phyloP scores from a whole-genome alignment of 2,888 invertebrate genomes.

The Diploptera punctata region DNA sequence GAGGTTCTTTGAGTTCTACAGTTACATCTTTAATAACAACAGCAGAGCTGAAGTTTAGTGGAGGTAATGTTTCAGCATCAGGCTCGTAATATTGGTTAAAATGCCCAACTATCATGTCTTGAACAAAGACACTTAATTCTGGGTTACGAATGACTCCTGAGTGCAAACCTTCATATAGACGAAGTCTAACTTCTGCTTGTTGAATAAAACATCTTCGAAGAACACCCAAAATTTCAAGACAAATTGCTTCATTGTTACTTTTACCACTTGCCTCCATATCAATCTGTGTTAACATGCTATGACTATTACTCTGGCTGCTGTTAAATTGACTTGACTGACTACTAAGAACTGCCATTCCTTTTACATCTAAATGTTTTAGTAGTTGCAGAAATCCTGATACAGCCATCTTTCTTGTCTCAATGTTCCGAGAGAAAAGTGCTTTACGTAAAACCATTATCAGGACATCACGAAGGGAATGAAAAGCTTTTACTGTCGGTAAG shows the following conservation, averaged over 20 bases:
- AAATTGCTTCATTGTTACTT: slow-evolving; percentile 68
- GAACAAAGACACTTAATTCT: slow-evolving; percentile 66
- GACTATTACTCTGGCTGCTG: not conserved
- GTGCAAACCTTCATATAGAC: slow-evolving; percentile 67
- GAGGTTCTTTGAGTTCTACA: slow-evolving; percentile 58
- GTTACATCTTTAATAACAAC: not conserved
- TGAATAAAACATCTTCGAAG: slow-evolving; percentile 76
- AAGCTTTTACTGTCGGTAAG: not conserved
- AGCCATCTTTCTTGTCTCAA: slow-evolving; percentile 70
- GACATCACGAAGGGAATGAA: slow-evolving; percentile 66
- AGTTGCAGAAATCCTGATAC: slow-evolving; percentile 74
- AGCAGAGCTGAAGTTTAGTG: slow-evolving; percentile 56
- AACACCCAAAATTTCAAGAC: slow-evolving; percentile 77
- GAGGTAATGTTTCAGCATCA: slow-evolving; percentile 56
- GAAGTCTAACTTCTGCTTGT: slow-evolving; percentile 69
- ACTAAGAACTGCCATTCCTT: slow-evolving; percentile 56
- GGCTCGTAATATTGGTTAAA: slow-evolving; percentile 63
- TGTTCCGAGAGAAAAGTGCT: slow-evolving; percentile 73
- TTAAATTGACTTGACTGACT: slow-evolving; percentile 56
- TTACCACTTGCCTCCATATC: not conserved
- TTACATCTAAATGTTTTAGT: slow-evolving; percentile 68
- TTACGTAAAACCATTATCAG: slow-evolving; percentile 76
- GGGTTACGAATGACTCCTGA: slow-evolving; percentile 67
- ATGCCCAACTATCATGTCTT: slow-evolving; percentile 71
- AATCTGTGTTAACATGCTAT: slow-evolving; percentile 7